phyloP scores from a whole-genome alignment of 2,888 invertebrate species.

The Pogonocherus hispidulus region DNA sequence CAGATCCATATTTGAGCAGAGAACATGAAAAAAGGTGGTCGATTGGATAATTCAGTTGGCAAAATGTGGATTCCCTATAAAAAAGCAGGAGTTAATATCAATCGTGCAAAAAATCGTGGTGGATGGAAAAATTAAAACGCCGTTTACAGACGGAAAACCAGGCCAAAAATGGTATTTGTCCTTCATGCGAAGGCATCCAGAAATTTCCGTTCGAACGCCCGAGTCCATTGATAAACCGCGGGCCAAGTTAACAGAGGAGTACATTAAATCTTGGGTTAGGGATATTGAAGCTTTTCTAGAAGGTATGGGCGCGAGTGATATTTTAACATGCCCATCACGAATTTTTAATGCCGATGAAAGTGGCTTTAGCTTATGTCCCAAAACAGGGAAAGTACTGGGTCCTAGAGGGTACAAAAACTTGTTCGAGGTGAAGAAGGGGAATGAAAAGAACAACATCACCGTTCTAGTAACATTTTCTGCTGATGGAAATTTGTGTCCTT shows the following conservation, averaged over 20 bases:
- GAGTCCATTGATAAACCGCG: slow-evolving; percentile 17
- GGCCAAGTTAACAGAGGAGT: slow-evolving; percentile 19
- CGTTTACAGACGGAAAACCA: slow-evolving; percentile 5
- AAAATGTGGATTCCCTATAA: slow-evolving; percentile 56
- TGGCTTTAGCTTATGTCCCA: slow-evolving; percentile 53
- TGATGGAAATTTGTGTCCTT: no score
- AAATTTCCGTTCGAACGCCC: slow-evolving; percentile 13
- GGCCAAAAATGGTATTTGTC: not conserved
- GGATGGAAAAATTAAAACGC: slow-evolving; percentile 37
- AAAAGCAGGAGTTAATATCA: slow-evolving; percentile 53
- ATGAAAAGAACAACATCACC: no score
- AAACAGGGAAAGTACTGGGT: slow-evolving; percentile 42
- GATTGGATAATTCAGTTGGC: slow-evolving; percentile 53
- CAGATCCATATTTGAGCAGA: slow-evolving; percentile 35
- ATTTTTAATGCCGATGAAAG: slow-evolving; percentile 33
- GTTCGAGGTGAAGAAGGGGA: no score
- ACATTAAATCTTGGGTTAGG: slow-evolving; percentile 20
- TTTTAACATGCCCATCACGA: slow-evolving; percentile 40
- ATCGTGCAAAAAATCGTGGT: slow-evolving; percentile 53
- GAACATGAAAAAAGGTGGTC: slow-evolving; percentile 37
- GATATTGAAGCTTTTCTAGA: slow-evolving; percentile 16
- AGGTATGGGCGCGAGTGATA: slow-evolving; percentile 1
- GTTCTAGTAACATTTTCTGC: no score
- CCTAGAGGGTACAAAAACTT: not conserved
- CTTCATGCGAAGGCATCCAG: slow-evolving; percentile 1